phyloP scores from a whole-genome alignment of 2,888 invertebrate species.

The Myopa testacea region DNA sequence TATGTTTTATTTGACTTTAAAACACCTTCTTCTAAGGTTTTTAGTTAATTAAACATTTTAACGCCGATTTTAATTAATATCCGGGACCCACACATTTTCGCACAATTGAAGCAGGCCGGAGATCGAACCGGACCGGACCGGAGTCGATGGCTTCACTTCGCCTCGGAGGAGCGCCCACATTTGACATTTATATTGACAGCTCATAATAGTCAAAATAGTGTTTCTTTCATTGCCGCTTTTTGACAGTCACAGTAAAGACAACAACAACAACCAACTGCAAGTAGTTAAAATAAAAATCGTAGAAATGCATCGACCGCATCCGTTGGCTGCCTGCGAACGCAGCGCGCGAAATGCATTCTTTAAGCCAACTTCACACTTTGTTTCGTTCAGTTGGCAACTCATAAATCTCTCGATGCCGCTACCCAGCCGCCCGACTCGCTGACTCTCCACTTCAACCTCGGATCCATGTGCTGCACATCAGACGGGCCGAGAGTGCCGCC shows the following conservation, averaged over 20 bases:
- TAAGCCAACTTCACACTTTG: slow-evolving; percentile 48
- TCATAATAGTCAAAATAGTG: slow-evolving; percentile 58
- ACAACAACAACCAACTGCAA: slow-evolving; percentile 23
- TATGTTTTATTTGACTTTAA: background rate
- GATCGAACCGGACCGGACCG: too few species aligned
- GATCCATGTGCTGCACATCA: too few species aligned
- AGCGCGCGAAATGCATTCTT: slow-evolving; percentile 42
- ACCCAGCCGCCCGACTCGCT: slow-evolving; percentile 20
- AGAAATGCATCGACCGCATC: background rate
- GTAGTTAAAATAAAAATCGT: background rate
- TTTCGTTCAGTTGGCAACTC: slow-evolving; percentile 46
- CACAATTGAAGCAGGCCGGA: background rate
- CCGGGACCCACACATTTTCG: background rate
- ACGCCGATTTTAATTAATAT: slow-evolving; percentile 10
- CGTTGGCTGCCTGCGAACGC: slow-evolving; percentile 25
- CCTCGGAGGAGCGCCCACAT: slow-evolving; percentile 26
- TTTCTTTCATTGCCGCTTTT: slow-evolving; percentile 32
- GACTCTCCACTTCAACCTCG: background rate
- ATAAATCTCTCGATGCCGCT: slow-evolving; percentile 40
- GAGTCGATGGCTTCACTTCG: background rate
- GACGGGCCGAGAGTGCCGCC: slow-evolving; percentile 49
- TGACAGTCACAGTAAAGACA: slow-evolving; percentile 24
- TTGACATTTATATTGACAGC: slow-evolving; percentile 64
- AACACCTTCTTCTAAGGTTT: background rate
- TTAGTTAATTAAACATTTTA: slow-evolving; percentile 18